Percentiles rank a stretch among this genome's conserved stretches.
phyloP scores from a whole-genome alignment of 2,113 vertebrate genomes.

The Misgurnus mizolepis region DNA sequence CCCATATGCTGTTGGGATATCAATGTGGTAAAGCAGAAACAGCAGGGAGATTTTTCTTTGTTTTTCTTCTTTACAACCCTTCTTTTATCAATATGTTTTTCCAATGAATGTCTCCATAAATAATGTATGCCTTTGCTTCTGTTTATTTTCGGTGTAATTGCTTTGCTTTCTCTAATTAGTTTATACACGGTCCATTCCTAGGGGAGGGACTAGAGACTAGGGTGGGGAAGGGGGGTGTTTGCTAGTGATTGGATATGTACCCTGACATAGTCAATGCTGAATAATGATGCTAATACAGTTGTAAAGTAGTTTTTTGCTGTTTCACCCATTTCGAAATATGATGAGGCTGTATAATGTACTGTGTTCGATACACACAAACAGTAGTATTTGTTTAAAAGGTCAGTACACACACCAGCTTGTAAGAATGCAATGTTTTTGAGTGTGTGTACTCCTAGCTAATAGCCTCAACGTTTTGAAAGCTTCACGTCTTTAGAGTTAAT shows the following conservation, averaged over 20 bases:
- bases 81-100: constrained; percentile 15
- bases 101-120: constrained; percentile 29
- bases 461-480: constrained; percentile 17
- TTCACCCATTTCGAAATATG: neutral
- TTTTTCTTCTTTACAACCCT: constrained; percentile 1
- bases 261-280: neutral
- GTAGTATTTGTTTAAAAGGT: neutral
- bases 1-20: neutral
- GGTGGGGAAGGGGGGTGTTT: neutral
- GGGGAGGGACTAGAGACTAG: constrained; percentile 22
- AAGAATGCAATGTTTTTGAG: neutral
- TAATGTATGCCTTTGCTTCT: constrained; percentile 30
- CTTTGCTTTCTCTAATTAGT: constrained; percentile 30
- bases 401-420: neutral
- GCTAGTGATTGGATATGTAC: neutral
- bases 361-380: neutral
- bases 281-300: neutral
- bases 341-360: neutral
- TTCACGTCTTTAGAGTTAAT: constrained; percentile 19
- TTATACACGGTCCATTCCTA: neutral
- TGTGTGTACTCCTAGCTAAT: neutral
- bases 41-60: neutral
- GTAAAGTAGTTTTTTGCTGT: neutral
- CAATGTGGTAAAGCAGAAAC: neutral
- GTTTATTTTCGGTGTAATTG: constrained; percentile 31